These are phyloP conservation scores for Nymphalis urticae DNA, from an alignment of 2,888 invertebrate species.

Conservation along the genomic window DNA sequence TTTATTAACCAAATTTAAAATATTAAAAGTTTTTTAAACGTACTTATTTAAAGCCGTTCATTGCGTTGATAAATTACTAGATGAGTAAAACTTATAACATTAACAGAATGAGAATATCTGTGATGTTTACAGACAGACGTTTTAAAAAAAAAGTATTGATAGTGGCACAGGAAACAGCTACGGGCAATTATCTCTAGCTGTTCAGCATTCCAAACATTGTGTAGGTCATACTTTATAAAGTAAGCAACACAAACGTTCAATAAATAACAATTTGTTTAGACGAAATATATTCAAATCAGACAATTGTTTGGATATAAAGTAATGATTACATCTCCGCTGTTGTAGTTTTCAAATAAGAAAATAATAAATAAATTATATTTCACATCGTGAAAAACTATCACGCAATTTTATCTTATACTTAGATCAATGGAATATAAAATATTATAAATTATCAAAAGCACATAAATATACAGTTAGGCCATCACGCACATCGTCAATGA, in stretches of 20 bases:
- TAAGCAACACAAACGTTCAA: background rate
- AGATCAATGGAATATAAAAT: background rate
- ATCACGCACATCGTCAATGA: slow-evolving; percentile 64
- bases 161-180: slow-evolving; percentile 74
- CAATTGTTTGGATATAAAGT: background rate
- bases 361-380: no score
- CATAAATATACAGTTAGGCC: slow-evolving; percentile 61
- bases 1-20: background rate
- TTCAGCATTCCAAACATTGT: slow-evolving; percentile 54
- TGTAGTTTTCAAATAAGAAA: background rate
- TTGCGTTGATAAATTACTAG: background rate
- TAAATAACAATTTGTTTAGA: slow-evolving; percentile 20
- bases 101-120: slow-evolving; percentile 5
- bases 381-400: background rate
- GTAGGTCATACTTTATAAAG: slow-evolving; percentile 24
- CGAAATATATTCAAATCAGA: slow-evolving; percentile 15
- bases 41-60: background rate
- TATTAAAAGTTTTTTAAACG: background rate
- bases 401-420: background rate
- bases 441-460: slow-evolving; percentile 19
- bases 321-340: background rate
- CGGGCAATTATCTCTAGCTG: slow-evolving; percentile 64
- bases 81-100: background rate
- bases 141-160: slow-evolving; percentile 61
- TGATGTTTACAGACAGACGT: slow-evolving; percentile 15